Base-by-base conservation (phyloP, 2,888 invertebrate species). In the Phortica magna region DNA sequence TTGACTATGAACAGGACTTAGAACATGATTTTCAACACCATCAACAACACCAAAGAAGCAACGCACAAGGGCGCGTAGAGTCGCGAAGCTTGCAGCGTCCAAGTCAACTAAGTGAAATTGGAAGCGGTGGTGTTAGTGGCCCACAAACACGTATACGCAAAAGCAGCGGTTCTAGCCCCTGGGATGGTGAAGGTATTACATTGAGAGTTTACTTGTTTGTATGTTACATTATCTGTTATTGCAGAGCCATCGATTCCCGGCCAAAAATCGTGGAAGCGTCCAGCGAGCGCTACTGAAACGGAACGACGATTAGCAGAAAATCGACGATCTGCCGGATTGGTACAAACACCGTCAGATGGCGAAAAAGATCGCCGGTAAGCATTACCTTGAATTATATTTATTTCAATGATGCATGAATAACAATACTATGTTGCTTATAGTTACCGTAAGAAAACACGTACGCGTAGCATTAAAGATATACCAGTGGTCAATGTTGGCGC, bases 231-330 rank as follows among this genome's bases (percentile, higher is more conserved):
- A 55, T 55, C 0, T n/a, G 0, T n/a, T 6, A 64, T 75, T 73
- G 12, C 75, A 90, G 90, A 90, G 75, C 88, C 89, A 10, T 78
- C 87, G 1, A 80, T 83, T 57, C 87, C 90, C 4, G 89, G 89
- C 0, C 91, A 91, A 76, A 92, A 92, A 71, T 85, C 90, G 55
- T 94, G 93, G 94, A 93, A 93, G 83, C 91, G 94, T 65, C 94
- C 94, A 0, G 93, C 93, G 17, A 94, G 94, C 85, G 94, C 94
- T 1, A 93, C 94, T 0, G 94, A 94, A 83, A 93, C 93, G 0
- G 93, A 93, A 86, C 93, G 94, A 41, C 91, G 93, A 57, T 77
- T 91, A 67, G 91, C 89, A 0, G 92, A 91, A 79, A 90, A 88
- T 77, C 84, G 91, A 4, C 82, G 91, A 2, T 88, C 88, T 3